phyloP scores from a whole-genome alignment of 2,797 vertebrate genomes.

The Notoglanidium macrostoma region DNA sequence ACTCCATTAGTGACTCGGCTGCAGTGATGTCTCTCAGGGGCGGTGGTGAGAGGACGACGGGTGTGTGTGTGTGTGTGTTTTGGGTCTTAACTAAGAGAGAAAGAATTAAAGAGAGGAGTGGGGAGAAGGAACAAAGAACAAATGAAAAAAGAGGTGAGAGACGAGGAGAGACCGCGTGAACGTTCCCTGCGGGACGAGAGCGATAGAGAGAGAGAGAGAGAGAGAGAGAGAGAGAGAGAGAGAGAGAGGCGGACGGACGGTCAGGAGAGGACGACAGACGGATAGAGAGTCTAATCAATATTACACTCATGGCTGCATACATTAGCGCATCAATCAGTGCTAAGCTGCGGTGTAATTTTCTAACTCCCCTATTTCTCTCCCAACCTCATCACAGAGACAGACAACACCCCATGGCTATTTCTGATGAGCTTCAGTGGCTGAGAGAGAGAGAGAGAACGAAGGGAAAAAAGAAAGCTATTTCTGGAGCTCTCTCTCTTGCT shows the following conservation, averaged over 20 bases:
- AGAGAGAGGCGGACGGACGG: constrained; percentile 52
- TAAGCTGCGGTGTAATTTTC: constrained; percentile 81
- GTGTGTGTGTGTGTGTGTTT: constrained; percentile 21
- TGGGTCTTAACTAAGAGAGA: constrained; percentile 5
- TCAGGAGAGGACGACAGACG: constrained; percentile 45
- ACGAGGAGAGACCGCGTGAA: neutral
- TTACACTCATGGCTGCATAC: constrained; percentile 74
- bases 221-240: constrained; percentile 18
- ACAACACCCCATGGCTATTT: constrained; percentile 80
- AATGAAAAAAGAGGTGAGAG: constrained; percentile 40
- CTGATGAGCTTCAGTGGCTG: constrained; percentile 77
- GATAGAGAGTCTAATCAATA: constrained; percentile 67
- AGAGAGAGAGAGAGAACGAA: constrained; percentile 50
- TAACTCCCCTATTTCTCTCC: constrained; percentile 76
- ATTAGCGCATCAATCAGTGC: constrained; percentile 79
- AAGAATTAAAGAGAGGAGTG: neutral
- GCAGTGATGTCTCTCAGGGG: constrained; percentile 68
- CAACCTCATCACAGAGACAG: constrained; percentile 78
- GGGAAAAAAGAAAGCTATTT: neutral
- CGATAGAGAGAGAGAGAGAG: too few species aligned
- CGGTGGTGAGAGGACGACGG: constrained; percentile 47
- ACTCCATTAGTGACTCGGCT: constrained; percentile 75
- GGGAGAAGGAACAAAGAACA: neutral
- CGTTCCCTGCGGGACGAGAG: neutral
- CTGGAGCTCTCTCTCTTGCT: neutral